These are phyloP conservation scores for Pseudococcus longispinus DNA, from an alignment of 2,888 invertebrate species.

Conservation along the genomic window DNA sequence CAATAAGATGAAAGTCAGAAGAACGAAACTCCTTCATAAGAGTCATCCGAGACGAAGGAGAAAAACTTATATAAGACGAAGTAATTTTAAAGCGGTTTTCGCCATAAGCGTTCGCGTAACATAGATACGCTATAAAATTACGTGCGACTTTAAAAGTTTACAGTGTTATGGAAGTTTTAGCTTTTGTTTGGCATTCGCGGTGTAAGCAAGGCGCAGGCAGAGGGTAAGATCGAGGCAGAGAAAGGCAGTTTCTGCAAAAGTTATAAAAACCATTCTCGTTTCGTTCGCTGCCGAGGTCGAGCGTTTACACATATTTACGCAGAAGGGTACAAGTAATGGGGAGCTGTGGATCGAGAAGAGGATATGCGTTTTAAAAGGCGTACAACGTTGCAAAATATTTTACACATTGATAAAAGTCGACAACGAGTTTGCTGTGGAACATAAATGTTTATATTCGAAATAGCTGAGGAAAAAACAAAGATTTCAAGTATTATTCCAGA, in stretches of 20 bases:
- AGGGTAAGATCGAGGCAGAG: background rate
- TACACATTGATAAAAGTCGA: background rate
- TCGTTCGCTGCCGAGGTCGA: no score
- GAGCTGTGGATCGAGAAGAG: no score
- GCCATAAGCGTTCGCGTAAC: slow-evolving; percentile 36
- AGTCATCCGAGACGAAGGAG: background rate
- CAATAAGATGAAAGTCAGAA: background rate
- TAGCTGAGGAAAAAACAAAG: no score
- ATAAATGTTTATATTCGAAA: no score
- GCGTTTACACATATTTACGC: no score
- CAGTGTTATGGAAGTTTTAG: slow-evolving; percentile 46
- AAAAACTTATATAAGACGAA: background rate
- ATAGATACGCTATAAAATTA: slow-evolving; percentile 46
- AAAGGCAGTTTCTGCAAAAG: background rate
- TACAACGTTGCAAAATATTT: background rate
- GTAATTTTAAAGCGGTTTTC: slow-evolving; percentile 42
- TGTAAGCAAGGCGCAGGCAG: background rate
- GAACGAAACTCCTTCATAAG: background rate
- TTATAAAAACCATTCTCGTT: background rate
- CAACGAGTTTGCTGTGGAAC: no score
- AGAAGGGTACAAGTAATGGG: no score
- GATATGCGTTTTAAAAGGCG: background rate
- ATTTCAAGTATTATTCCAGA: no score
- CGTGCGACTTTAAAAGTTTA: slow-evolving; percentile 47
- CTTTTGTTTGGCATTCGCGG: slow-evolving; percentile 46